Evolutionary conservation across 2,888 invertebrate genomes (phyloP), one percentile per base, ranked within the genome.

Genomic region (Diploptera punctata): DNA sequence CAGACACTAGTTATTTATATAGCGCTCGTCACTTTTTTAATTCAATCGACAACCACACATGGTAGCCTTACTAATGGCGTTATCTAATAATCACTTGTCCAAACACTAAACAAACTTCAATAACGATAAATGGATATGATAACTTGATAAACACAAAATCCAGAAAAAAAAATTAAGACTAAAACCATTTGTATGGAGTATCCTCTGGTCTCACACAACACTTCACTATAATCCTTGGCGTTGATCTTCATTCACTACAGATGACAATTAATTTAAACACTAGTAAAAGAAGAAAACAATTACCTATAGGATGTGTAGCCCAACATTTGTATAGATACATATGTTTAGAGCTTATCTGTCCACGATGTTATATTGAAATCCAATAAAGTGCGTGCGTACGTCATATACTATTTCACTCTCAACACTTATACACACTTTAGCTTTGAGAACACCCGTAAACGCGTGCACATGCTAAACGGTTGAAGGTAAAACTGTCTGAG

Each of bases 291-390:
- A 21, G 19, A 26, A 19, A 43, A 70, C 75, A 79, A 76, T 83
- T 86, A 86, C 86, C 87, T 88, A 86, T 87, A 89, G 83, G 86
- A 84, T 87, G 89, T 89, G 87, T 88, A 88, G 86, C 89, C 89
- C 88, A 89, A 86, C 87, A 87, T 88, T 87, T 86, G 87, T 86
- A 84, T 85, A 86, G 84, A 83, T 82, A 85, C 85, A 86, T 86
- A 85, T 85, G 84, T 68, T 33, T 68, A 33, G 43, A 33, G 47
- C 47, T 65, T 65, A 44, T n/a, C 24, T 21, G 26, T 33, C 26
- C 26, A 33, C 29, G 24, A 26, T 24, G 44, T 31, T 18, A n/a
- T n/a, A 24, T 18, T 26, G 19, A 49, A 67, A 67, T 67, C 67
- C 67, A 21, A 43, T 69, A 44, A 57, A 31, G 21, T 68, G 33